Evolutionary conservation across 2,888 invertebrate genomes (phyloP), one percentile per base, ranked within the genome.

Genomic region (Drosophila parthenogenetica): DNA sequence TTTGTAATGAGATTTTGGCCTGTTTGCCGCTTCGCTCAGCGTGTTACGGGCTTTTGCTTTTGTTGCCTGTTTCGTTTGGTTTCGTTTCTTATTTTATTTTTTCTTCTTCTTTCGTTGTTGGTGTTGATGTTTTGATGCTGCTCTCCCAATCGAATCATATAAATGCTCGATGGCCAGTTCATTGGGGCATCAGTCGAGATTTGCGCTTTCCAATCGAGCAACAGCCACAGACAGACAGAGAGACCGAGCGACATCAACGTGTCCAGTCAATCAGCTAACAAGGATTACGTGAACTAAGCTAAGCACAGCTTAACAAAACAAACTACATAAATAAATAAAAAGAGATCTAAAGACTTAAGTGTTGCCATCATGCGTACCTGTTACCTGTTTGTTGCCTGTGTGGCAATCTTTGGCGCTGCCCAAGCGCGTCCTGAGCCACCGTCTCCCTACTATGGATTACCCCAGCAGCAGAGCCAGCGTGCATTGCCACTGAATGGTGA

Each of bases 401-500:
- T 79, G 64, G 73, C 90, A 69, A 82, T 92, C 76, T 77, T 90
- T 61, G 86, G 86, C 69, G 83, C 82, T 58, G 77, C 81, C 68
- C 83, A 83, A 62, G 91, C 90, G 42, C 90, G 87, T 74, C 92
- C 92, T 58, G 92, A 92, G 77, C 91, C 91, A 25, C 89, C 90
- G 11, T 90, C 91, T 37, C 89, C 90, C 60, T 91, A 90, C 61
- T 93, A 93, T 35, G 90, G 89, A 81, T 82, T 89, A 78, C 78
- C 85, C 25, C 77, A 79, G 74, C 88, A 88, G 80, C 90, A 85
- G 66, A 91, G 91, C 92, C 90, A 90, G 92, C 89, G 92, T 91
- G 89, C 93, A 90, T 91, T 92, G 90, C 86, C 93, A 85, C 61
- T 93, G 91, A 91, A 93, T 89, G 91, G 87, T 90, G 82, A 88